Conservation (phyloP, 2,113 vertebrate species). For the Alexandromys fortis region DNA sequence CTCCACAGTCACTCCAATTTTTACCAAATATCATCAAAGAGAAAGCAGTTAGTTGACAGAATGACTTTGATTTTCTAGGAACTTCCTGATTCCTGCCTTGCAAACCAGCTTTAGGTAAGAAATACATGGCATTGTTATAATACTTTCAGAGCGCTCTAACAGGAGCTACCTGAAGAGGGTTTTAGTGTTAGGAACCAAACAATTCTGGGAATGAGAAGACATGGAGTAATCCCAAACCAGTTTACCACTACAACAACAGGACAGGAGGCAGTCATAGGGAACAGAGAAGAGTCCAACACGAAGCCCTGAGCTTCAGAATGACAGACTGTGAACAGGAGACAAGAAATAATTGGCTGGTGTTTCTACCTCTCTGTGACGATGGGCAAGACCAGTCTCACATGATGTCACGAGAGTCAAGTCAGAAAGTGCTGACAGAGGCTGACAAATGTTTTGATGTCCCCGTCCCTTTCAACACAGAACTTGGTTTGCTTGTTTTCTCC, state of each 20-base stretch:
- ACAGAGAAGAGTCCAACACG: not conserved
- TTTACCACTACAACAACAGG: not conserved
- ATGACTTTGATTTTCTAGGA: not conserved
- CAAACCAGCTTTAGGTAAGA: not conserved
- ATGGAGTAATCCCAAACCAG: not conserved
- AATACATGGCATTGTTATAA: not conserved
- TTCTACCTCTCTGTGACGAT: not conserved
- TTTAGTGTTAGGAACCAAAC: not conserved
- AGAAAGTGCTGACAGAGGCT: not conserved
- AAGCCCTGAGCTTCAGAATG: not conserved
- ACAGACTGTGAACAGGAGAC: not conserved
- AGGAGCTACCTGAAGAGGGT: not conserved
- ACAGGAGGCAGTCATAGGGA: not conserved
- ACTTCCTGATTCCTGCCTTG: not conserved
- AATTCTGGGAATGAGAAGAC: not conserved
- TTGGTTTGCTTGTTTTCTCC: not conserved
- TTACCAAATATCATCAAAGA: not conserved
- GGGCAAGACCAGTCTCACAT: not conserved
- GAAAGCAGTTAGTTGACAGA: not conserved
- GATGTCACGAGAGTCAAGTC: not conserved
- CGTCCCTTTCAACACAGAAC: not conserved
- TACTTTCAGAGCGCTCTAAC: not conserved
- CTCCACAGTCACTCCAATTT: not conserved
- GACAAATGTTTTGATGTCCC: not conserved
- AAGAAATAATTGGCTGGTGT: not conserved